phyloP scores from a whole-genome alignment of 2,113 vertebrate species.

The Reinhardtius hippoglossoides region DNA sequence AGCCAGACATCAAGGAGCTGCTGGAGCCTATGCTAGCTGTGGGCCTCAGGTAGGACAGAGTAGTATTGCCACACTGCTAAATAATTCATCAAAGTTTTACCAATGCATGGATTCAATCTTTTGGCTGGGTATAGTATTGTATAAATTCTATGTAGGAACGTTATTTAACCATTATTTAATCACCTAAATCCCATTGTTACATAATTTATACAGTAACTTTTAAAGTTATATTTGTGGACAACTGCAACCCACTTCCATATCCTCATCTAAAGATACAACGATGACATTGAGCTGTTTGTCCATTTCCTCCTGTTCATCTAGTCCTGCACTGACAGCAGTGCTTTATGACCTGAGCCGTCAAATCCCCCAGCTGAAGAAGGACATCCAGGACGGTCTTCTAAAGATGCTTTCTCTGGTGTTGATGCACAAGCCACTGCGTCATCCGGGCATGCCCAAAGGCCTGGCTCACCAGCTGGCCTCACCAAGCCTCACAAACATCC shows the following conservation, averaged over 20 bases:
- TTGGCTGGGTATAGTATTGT: not conserved
- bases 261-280: not conserved
- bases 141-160: not conserved
- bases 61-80: not conserved
- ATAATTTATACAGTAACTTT: not conserved
- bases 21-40: constrained; percentile 98
- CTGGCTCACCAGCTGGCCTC: constrained; percentile 95
- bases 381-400: constrained; percentile 97
- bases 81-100: not conserved
- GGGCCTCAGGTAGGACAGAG: constrained; percentile 89
- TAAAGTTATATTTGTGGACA: not conserved
- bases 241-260: not conserved
- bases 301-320: constrained; percentile 50
- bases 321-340: constrained; percentile 95
- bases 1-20: constrained; percentile 98
- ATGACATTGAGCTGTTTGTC: not conserved
- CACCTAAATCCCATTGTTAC: not conserved
- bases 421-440: constrained; percentile 97
- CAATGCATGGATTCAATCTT: not conserved
- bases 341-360: constrained; percentile 97
- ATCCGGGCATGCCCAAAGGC: constrained; percentile 98
- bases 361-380: constrained; percentile 97
- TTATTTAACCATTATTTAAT: not conserved
- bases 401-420: constrained; percentile 98
- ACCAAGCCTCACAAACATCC: constrained; percentile 95